These are phyloP conservation scores for Phainopepla nitens DNA, from an alignment of 2,113 vertebrate genomes.

Conservation along the genomic window DNA sequence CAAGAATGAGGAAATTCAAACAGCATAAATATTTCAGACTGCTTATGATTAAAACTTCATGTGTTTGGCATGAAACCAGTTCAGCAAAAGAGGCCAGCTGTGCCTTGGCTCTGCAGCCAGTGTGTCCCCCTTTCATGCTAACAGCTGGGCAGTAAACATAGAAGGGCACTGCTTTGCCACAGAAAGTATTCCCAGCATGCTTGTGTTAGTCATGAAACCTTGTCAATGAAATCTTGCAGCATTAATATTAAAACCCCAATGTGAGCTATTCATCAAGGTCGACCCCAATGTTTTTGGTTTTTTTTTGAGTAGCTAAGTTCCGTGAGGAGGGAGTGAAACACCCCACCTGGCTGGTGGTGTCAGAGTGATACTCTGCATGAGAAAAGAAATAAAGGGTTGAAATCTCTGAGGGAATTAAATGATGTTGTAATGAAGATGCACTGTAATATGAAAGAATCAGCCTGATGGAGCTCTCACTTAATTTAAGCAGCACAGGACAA, in stretches of 20 bases:
- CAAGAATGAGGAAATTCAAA: slow-evolving; percentile 56
- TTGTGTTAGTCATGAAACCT: background rate
- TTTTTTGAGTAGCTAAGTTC: background rate
- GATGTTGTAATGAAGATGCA: slow-evolving; percentile 8
- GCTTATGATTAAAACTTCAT: slow-evolving; percentile 74
- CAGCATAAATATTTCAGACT: slow-evolving; percentile 71
- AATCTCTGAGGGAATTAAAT: slow-evolving; percentile 8
- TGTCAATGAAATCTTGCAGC: background rate
- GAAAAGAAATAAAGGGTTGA: background rate
- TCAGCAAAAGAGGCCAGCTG: slow-evolving; percentile 20
- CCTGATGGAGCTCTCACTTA: slow-evolving; percentile 25
- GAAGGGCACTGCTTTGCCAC: background rate
- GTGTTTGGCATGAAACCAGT: slow-evolving; percentile 54
- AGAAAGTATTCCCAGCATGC: background rate
- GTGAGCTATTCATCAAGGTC: background rate
- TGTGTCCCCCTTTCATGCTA: background rate
- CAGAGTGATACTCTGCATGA: background rate
- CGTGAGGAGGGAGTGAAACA: background rate
- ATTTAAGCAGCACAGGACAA: slow-evolving; percentile 12
- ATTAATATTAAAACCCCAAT: slow-evolving; percentile 27
- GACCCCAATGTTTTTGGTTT: rapidly evolving
- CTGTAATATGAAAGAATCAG: slow-evolving; percentile 13
- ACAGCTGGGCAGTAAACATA: slow-evolving; percentile 47
- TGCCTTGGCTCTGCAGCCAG: slow-evolving; percentile 25
- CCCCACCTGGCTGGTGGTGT: background rate